Base-by-base conservation (phyloP, 1,140 invertebrate genomes). In the Megathymus violae region DNA sequence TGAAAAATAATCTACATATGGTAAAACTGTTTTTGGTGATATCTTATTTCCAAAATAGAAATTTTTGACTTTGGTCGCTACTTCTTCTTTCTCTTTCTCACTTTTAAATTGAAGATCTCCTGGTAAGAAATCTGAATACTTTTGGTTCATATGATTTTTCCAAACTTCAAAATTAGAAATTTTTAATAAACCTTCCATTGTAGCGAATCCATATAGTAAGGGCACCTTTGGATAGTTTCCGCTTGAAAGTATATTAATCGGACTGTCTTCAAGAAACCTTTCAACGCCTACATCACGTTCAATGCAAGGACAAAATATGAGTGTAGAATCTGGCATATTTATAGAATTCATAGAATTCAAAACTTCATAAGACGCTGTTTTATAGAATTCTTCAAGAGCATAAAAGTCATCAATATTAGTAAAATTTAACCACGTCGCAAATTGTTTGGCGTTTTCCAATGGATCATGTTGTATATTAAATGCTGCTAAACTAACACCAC, bases 131-230 rank as follows among this genome's bases (percentile, higher is more conserved):
- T 75, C 67, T 3, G 78, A 74, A 65, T 82, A 85, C 1, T 80
- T 76, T 0, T 64, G n/a, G 61, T 85, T 83, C 82, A 89, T 87
- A 41, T 67, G 16, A 25, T 75, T 43, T 67, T 78, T 82, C 72
- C 71, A 82, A 31, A 17, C 22, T 9, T 85, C 70, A 62, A 78
- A 85, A 2, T 41, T 4, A 4, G 17, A 9, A 19, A 76, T 36
- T 36, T 74, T 48, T 15, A 85, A 36, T 11, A 76, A 36, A 5
- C 85, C 82, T 41, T 85, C 82, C 75, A 82, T 79, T 17, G 76
- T 61, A 34, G 75, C 65, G 41, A 84, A 81, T 6, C 85, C 83
- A 58, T 72, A 71, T 3, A 86, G 38, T n/a, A 85, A 60, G 0
- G 80, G 83, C n/a, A 79, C 15, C 46, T 82, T 81, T 6, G 41